These are phyloP conservation scores for Balearica regulorum DNA, from an alignment of 2,797 vertebrate species.

Conservation along the genomic window DNA sequence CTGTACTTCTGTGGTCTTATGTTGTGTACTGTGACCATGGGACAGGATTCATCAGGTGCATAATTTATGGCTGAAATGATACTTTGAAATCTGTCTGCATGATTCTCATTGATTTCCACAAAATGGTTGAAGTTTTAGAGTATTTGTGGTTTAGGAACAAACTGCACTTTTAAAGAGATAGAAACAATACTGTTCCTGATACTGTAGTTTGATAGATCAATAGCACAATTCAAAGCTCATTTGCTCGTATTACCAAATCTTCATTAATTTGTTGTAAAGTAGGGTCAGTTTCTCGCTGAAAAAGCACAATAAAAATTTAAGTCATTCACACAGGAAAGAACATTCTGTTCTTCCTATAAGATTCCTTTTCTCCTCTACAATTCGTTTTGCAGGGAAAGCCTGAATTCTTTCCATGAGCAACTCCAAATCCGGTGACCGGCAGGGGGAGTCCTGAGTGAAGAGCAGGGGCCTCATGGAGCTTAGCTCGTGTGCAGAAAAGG, in stretches of 20 bases:
- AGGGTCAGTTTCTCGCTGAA: neutral
- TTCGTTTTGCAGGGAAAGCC: neutral
- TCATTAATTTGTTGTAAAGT: neutral
- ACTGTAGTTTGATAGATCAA: neutral
- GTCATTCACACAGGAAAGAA: neutral
- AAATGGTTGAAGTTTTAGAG: neutral
- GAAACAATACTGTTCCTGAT: neutral
- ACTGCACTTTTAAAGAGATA: neutral
- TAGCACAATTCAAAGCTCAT: neutral
- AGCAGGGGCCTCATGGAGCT: neutral
- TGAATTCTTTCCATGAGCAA: neutral
- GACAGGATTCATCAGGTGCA: neutral
- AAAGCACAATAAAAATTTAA: neutral
- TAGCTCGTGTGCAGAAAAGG: neutral
- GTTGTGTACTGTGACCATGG: neutral
- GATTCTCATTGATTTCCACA: neutral
- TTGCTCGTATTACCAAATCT: neutral
- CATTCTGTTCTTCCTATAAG: neutral
- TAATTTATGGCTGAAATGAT: neutral
- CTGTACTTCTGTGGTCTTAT: neutral
- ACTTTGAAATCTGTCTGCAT: neutral
- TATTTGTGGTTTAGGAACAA: neutral
- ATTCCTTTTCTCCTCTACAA: neutral
- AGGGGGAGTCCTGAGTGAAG: neutral
- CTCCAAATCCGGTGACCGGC: neutral